A percentile compares a stretch with the other conserved stretches of the same genome.
phyloP scores from a whole-genome alignment of 1,140 invertebrate species.

The Episyrphus balteatus region DNA sequence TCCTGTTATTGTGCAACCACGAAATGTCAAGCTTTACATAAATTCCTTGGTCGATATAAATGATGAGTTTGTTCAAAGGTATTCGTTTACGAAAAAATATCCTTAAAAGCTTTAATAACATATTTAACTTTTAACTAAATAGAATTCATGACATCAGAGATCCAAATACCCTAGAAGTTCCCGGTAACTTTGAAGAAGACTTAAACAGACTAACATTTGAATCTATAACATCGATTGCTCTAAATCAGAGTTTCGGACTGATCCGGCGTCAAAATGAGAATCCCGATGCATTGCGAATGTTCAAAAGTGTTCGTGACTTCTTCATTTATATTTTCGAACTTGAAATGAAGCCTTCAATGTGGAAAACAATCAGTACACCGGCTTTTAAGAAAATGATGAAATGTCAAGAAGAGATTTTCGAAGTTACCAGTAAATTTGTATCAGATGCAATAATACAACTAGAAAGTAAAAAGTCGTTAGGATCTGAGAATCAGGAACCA shows the following conservation, averaged over 20 bases:
- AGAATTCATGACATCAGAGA: slow-evolving; percentile 41
- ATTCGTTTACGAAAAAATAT: not conserved
- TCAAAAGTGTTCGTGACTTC: slow-evolving; percentile 44
- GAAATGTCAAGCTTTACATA: slow-evolving; percentile 31
- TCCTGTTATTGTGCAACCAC: slow-evolving; percentile 32
- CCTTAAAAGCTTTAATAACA: not conserved
- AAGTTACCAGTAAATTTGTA: not conserved
- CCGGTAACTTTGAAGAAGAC: slow-evolving; percentile 44
- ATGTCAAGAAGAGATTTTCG: slow-evolving; percentile 17
- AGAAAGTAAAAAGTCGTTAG: slow-evolving; percentile 17
- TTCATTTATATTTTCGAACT: slow-evolving; percentile 46
- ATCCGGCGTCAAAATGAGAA: slow-evolving; percentile 38
- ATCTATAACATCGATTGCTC: slow-evolving; percentile 50
- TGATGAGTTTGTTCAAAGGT: not conserved
- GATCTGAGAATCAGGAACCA: slow-evolving; percentile 12
- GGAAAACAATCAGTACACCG: slow-evolving; percentile 44
- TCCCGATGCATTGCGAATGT: slow-evolving; percentile 43
- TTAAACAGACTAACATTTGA: slow-evolving; percentile 56
- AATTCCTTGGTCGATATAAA: slow-evolving; percentile 29
- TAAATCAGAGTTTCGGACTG: slow-evolving; percentile 52
- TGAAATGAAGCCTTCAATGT: slow-evolving; percentile 46
- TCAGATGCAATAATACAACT: not conserved
- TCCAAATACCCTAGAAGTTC: slow-evolving; percentile 39
- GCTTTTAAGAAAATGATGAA: slow-evolving; percentile 42
- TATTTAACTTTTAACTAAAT: not conserved